phyloP scores from a whole-genome alignment of 2,797 vertebrate genomes.

The Cryptoprocta ferox region DNA sequence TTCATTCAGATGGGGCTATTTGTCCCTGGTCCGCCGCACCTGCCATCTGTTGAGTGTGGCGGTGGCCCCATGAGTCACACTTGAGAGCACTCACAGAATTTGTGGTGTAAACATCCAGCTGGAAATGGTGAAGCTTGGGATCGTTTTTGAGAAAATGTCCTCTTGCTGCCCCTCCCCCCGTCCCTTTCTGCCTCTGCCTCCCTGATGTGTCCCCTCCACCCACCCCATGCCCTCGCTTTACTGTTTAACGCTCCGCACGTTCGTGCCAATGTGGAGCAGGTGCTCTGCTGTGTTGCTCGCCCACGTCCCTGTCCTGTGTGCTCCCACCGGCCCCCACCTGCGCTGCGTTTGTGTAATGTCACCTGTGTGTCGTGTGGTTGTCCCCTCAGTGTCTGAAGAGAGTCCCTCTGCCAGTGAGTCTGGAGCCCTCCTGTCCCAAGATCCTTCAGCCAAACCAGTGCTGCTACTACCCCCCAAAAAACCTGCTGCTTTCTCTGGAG shows the following conservation, averaged over 20 bases:
- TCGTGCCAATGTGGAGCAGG: slow-evolving; percentile 2
- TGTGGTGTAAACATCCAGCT: accelerated
- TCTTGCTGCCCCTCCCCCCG: background rate
- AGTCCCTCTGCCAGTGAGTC: slow-evolving; percentile 93
- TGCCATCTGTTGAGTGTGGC: background rate
- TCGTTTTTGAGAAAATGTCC: slow-evolving; percentile 23
- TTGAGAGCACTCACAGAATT: background rate
- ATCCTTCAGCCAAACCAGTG: slow-evolving; percentile 93
- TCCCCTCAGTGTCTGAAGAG: slow-evolving; percentile 93
- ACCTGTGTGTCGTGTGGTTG: slow-evolving; percentile 89
- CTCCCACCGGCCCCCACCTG: background rate
- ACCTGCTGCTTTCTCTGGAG: slow-evolving; percentile 92
- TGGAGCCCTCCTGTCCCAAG: slow-evolving; percentile 92
- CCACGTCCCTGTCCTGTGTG: slow-evolving; percentile 74
- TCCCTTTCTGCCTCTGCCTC: background rate
- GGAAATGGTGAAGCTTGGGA: slow-evolving; percentile 9
- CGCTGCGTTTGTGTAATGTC: slow-evolving; percentile 86
- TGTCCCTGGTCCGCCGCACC: accelerated
- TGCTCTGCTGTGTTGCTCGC: slow-evolving; percentile 49
- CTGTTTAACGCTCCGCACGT: background rate
- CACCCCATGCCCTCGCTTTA: background rate
- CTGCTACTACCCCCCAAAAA: slow-evolving; percentile 95
- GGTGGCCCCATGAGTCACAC: background rate
- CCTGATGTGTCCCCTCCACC: slow-evolving; percentile 13
- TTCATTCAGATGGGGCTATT: background rate